Base-by-base conservation (phyloP, 2,797 vertebrate species). In the Bucorvus abyssinicus region DNA sequence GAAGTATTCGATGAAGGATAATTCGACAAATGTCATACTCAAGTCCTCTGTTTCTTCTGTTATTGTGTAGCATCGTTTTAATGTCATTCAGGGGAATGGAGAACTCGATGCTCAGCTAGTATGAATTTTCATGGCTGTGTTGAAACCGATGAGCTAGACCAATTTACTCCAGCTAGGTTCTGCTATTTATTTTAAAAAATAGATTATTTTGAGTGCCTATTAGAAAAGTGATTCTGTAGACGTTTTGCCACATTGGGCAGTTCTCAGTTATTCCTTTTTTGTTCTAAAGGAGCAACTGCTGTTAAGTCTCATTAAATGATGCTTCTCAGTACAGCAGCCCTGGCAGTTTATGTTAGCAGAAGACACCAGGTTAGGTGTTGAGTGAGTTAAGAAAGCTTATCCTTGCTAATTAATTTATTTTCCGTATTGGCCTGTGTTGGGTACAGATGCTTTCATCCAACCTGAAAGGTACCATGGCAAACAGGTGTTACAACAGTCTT, bases 401-500 rank as follows among this genome's bases (percentile, higher is more conserved):
- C 6, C 3, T 38, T 84, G 42, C 78, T 95, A 92, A 94, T 94
- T 94, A 95, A 95, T 95, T 92, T 96, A 29, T 96, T 95, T 93
- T 93, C 87, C 44, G 53, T 78, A 47, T 53, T 93, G 78, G 42
- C 53, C 80, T 96, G 56, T 53, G 44, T 84, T 94, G 61, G 84
- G 49, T 96, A 82, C 92, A 86, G 56, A 95, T 94, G 69, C 64
- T 83, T 95, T 49, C 83, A 92, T 87, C 67, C 69, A 95, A 63
- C 71, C 88, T 90, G 75, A 87, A 69, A 95, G 44, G 82, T 96
- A 95, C 90, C n/a, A 68, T 87, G 92, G 74, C 78, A 96, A 96
- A 74, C 94, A 97, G 92, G 93, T 97, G 83, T 95, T 97, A 65
- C 36, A 81, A 68, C 40, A 90, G 9, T 84, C 89, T 96, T 95